Percentiles rank a stretch among this genome's conserved stretches.
Conservation (phyloP, 2,888 invertebrate species). For the Eupithecia exiguata region DNA sequence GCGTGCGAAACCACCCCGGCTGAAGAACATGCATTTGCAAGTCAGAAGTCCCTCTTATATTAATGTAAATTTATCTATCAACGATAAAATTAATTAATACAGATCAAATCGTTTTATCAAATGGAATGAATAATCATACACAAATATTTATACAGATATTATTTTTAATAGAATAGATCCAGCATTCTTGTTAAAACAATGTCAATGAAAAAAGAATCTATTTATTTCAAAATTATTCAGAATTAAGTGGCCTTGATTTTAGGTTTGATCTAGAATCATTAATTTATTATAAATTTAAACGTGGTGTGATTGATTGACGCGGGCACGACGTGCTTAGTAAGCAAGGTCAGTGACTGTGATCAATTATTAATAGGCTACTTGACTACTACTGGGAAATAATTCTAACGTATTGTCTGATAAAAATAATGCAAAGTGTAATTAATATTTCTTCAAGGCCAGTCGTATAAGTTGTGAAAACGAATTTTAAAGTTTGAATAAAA, state of each 20-base stretch:
- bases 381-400: too few species aligned
- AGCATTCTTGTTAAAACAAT: background rate
- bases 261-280: background rate
- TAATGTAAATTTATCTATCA: background rate
- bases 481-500: too few species aligned
- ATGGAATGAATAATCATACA: background rate
- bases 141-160: background rate
- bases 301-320: background rate
- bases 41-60: background rate
- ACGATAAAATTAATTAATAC: background rate
- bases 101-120: background rate
- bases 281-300: background rate
- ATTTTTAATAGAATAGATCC: background rate
- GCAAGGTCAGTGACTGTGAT: conserved; percentile 9
- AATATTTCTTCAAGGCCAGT: too few species aligned
- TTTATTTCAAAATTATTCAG: background rate
- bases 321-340: background rate
- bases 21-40: background rate
- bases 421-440: too few species aligned
- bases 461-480: too few species aligned
- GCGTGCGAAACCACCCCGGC: background rate
- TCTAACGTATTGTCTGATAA: too few species aligned
- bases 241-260: background rate
- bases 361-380: background rate
- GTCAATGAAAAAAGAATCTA: background rate